Conservation (phyloP, 2,113 vertebrate species). For the Empidonax alnorum region DNA sequence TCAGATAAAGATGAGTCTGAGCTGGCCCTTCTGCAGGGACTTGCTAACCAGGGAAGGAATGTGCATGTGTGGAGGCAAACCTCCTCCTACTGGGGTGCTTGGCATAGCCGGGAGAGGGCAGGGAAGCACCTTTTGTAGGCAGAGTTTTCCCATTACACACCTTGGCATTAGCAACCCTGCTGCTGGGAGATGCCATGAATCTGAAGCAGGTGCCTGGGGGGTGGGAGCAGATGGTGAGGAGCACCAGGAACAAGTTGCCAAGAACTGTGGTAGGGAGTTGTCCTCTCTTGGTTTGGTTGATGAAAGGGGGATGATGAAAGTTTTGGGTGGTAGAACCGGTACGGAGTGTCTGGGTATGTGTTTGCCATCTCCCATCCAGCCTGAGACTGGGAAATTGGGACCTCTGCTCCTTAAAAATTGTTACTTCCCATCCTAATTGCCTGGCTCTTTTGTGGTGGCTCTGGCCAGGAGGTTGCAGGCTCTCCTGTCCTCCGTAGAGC, state of each 20-base stretch:
- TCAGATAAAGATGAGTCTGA: background rate
- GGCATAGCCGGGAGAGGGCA: background rate
- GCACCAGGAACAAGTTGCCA: background rate
- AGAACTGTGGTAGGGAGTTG: background rate
- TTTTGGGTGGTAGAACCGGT: background rate
- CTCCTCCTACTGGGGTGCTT: background rate
- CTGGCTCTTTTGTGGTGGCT: background rate
- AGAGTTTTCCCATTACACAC: background rate
- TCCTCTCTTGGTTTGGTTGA: background rate
- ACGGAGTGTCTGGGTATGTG: background rate
- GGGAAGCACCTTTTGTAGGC: background rate
- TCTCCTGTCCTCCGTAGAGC: fast-evolving
- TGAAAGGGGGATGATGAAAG: background rate
- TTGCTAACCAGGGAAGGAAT: background rate
- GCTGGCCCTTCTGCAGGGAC: background rate
- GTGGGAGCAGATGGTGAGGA: background rate
- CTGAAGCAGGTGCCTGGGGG: background rate
- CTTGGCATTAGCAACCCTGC: background rate
- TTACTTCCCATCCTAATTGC: background rate
- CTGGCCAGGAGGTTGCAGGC: fast-evolving
- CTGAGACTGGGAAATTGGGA: background rate
- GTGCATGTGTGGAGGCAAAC: background rate
- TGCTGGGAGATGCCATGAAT: background rate
- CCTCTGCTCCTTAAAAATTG: background rate
- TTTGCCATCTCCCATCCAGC: background rate